Conservation (phyloP, 2,797 vertebrate genomes). For the Coranthus polyacanthus region DNA sequence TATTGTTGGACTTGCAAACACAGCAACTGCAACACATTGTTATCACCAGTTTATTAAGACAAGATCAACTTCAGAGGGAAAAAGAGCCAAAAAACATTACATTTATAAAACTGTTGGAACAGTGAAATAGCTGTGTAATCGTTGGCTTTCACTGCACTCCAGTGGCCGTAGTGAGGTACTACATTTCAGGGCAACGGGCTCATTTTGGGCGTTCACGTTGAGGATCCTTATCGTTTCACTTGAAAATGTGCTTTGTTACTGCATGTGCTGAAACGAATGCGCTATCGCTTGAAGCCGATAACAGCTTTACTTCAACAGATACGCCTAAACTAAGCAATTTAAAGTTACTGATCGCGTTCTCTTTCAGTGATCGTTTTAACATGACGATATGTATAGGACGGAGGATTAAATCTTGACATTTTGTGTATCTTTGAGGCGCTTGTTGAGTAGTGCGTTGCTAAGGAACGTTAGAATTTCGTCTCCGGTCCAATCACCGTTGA, state of each 20-base stretch:
- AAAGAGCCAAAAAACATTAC: no score
- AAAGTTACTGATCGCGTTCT: background rate
- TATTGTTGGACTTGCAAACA: background rate
- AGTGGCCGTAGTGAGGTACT: background rate
- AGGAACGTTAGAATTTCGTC: constrained; percentile 30
- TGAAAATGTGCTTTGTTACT: background rate
- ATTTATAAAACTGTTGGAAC: no score
- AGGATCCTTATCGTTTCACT: background rate
- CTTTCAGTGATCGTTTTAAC: background rate
- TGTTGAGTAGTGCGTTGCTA: constrained; percentile 55
- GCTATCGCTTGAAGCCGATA: background rate
- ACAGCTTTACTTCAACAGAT: background rate
- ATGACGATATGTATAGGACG: background rate
- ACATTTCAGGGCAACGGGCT: no score
- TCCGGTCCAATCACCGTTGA: constrained; percentile 67
- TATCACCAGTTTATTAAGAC: background rate
- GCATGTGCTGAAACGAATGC: background rate
- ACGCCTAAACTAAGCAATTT: no score
- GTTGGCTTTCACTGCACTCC: background rate
- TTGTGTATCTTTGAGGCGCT: constrained; percentile 8
- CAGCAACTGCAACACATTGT: no score
- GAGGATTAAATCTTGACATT: background rate
- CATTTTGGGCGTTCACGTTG: no score
- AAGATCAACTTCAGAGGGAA: background rate
- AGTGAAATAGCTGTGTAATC: background rate